A percentile compares a stretch with the other conserved stretches of the same genome.
Evolutionary conservation across 2,797 vertebrate species (phyloP).

Genomic region (Enoplosus armatus): DNA sequence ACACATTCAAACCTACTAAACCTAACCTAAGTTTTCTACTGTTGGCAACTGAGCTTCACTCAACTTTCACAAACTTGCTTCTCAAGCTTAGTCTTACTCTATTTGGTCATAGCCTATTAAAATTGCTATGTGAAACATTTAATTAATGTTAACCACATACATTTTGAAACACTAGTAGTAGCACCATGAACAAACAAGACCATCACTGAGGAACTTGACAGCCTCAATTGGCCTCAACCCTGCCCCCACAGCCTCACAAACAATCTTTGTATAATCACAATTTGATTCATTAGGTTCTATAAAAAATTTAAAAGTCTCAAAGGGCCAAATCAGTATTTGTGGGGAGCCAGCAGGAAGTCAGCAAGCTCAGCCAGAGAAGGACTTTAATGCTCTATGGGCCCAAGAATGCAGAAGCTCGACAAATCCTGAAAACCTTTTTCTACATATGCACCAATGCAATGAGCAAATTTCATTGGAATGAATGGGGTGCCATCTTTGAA

Average conservation of each 20-base stretch:
- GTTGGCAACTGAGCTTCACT: not conserved
- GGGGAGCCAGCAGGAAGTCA: not conserved
- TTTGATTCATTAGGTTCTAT: not conserved
- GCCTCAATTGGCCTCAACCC: not conserved
- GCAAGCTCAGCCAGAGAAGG: not conserved
- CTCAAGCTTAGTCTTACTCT: conserved; percentile 12
- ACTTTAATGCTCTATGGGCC: not conserved
- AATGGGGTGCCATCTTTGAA: not conserved
- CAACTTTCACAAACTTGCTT: not conserved
- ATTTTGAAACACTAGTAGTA: not conserved
- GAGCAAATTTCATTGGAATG: not conserved
- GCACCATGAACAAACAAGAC: conserved; percentile 4
- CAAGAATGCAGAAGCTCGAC: not conserved
- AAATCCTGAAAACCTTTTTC: not conserved
- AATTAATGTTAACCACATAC: not conserved
- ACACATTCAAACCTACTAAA: not conserved
- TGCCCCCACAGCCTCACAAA: not conserved
- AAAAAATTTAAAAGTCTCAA: not conserved
- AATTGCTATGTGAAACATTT: not conserved
- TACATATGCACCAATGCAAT: not conserved
- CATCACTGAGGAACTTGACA: not conserved
- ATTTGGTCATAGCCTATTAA: not conserved
- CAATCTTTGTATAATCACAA: not conserved
- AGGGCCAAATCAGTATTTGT: not conserved
- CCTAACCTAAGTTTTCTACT: not conserved